Conservation (phyloP, 2,113 vertebrate genomes). For the Oncorhynchus kisutch region DNA sequence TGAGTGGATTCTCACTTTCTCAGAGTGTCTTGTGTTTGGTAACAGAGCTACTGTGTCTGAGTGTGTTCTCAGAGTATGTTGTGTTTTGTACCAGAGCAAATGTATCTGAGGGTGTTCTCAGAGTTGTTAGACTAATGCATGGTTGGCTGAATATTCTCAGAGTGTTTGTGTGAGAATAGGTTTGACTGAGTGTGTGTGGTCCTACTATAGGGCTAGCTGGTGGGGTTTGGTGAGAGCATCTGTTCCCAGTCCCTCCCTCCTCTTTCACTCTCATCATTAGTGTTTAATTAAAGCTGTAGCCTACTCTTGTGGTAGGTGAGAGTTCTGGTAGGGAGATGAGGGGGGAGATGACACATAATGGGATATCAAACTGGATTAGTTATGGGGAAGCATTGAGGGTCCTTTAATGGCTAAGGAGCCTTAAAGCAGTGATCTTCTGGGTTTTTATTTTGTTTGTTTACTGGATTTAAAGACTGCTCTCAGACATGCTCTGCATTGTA, state of each 20-base stretch:
- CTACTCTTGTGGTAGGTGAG: constrained; percentile 47
- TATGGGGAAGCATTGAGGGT: neutral
- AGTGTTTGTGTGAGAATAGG: constrained; percentile 5
- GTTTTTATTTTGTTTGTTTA: neutral
- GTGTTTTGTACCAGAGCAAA: neutral
- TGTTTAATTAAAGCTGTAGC: constrained; percentile 66
- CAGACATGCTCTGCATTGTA: neutral
- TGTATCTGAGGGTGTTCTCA: too few relatives aligned
- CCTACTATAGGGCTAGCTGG: constrained; percentile 39
- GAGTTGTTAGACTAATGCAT: constrained; percentile 15
- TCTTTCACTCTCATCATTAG: constrained; percentile 64
- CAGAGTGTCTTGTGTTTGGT: neutral
- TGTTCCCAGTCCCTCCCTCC: constrained; percentile 52
- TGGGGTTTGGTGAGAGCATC: constrained; percentile 60
- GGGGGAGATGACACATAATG: constrained; percentile 9
- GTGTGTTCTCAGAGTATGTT: neutral
- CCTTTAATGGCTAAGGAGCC: neutral
- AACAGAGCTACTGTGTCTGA: too few relatives aligned
- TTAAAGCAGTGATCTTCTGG: neutral
- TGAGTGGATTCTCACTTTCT: too few relatives aligned
- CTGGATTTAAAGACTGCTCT: neutral
- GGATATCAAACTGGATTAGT: constrained; percentile 5
- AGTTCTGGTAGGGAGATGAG: constrained; percentile 38
- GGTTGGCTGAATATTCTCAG: constrained; percentile 13
- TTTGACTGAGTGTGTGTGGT: constrained; percentile 1